These are phyloP conservation scores for Benitochromis conjunctus DNA, from an alignment of 2,113 vertebrate genomes.

Conservation along the genomic window DNA sequence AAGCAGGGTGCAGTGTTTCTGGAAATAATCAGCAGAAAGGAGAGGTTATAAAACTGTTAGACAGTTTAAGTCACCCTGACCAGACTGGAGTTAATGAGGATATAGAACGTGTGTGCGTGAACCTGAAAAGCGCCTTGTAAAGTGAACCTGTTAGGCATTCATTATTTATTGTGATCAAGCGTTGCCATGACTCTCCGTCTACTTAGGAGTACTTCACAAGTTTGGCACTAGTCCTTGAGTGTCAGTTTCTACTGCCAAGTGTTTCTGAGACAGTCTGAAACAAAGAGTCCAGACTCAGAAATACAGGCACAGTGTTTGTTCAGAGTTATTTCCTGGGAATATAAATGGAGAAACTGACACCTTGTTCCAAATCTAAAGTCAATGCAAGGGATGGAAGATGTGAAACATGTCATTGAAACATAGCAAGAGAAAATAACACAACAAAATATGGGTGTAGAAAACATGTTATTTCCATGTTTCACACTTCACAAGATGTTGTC, in stretches of 20 bases:
- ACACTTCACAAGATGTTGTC: neutral
- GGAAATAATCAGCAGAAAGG: neutral
- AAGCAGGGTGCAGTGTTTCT: neutral
- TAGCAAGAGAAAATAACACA: neutral
- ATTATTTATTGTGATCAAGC: slow-evolving; percentile 72
- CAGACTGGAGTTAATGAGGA: slow-evolving; percentile 33
- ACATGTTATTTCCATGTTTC: neutral
- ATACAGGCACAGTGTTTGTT: slow-evolving; percentile 78
- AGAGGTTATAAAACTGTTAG: neutral
- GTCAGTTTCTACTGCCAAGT: slow-evolving; percentile 65
- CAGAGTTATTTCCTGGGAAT: slow-evolving; percentile 78
- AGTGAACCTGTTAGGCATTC: slow-evolving; percentile 64
- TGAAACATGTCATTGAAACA: neutral
- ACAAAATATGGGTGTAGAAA: neutral
- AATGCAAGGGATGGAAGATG: slow-evolving; percentile 19
- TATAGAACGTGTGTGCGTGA: slow-evolving; percentile 44
- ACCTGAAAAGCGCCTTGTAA: slow-evolving; percentile 71
- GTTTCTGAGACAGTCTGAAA: slow-evolving; percentile 82
- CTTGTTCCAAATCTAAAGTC: slow-evolving; percentile 83
- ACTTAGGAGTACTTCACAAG: slow-evolving; percentile 55
- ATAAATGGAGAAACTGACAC: slow-evolving; percentile 82
- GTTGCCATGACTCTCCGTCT: slow-evolving; percentile 59
- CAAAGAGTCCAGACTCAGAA: slow-evolving; percentile 75
- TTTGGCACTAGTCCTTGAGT: slow-evolving; percentile 53
- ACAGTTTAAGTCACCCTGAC: slow-evolving; percentile 10